Base-by-base conservation (phyloP, 2,888 invertebrate species). In the Papilio demoleus region DNA sequence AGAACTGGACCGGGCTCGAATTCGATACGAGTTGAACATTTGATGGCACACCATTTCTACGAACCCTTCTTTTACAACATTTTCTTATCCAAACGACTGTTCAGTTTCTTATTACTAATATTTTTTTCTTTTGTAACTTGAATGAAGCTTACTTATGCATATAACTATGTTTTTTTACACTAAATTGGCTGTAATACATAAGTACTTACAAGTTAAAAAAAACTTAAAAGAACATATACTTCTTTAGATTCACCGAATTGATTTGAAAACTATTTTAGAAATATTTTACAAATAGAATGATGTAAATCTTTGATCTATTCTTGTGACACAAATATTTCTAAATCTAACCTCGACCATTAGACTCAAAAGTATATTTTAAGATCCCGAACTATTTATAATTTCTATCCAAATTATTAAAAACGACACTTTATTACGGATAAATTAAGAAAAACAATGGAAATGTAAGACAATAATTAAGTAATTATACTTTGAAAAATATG, bases 1-100 rank as follows among this genome's bases (percentile, higher is more conserved):
- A 64, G 53, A 56, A 64, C 53, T 64, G 50, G 53, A 40, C 64
- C 12, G 40, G 40, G 53, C n/a, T 27, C 40, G 14, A 64, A 64
- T 64, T 53, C 64, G 50, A 40, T 38, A 64, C 50, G 50, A 50
- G 50, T 50, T 38, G 24, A n/a, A 38, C 22, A 24, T 64, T 64
- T 56, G 64, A 64, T 38, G 64, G 38, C 36, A 24, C 50, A 38
- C 63, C 24, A 40, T 64, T 38, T 38, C 22, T 17, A 38, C 53
- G 38, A 64, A 53, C 64, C 45, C 64, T 56, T 53, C 31, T 56
- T 36, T 22, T 9, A n/a, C 36, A 45, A 63, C 14, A 36, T 36
- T 63, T 63, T 27, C 36, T 60, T 60, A 53, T 53, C 50, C 22
- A 40, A 60, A 60, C 5, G 14, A 38, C 36, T 60, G 12, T 38